Evolutionary conservation across 1,140 invertebrate species (phyloP), one percentile per base, ranked within the genome.

Genomic region (Hestina assimilis): DNA sequence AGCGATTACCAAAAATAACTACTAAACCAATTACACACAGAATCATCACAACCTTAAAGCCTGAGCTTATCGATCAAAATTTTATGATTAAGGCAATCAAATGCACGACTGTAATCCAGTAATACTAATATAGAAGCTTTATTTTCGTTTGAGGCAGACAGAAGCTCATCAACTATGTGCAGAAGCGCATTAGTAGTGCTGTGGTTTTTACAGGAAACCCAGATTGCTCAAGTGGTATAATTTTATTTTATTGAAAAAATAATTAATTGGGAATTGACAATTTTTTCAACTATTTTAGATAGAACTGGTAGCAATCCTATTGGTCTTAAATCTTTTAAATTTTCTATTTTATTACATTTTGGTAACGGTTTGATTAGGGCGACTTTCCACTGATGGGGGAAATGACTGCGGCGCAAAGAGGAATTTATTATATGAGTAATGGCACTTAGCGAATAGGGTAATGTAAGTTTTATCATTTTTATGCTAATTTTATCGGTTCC

Each of bases 401-500:
- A 40, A 19, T 40, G 15, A 17, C 35, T 40, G 35, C 19, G 17
- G 19, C 17, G 4, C 19, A 40, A 14, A 14, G 35, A 40, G 19
- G 17, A 40, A 40, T 40, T 40, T 17, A 40, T 17, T 19, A 40
- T 40, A 40, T 40, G 35, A 40, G 35, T 40, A 19, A 40, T 40
- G 17, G 35, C 35, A 40, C 19, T 17, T 8, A 40, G 19, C 19
- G 35, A 40, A 40, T 40, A 40, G 15, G 35, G 42, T 5, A 46
- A 46, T 40, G 35, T 40, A 4, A 40, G 35, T 40, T 40, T 40
- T 12, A 40, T 40, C 35, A 40, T 40, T 40, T 28, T 46, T 14
- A 46, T 29, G 3, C 21, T 26, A 1, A 46, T 46, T 11, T 15
- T 12, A 46, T 46, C 42, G 7, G 17, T 6, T 9, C 42, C 21